phyloP scores from a whole-genome alignment of 2,797 vertebrate genomes.

The Australoheros facetus region DNA sequence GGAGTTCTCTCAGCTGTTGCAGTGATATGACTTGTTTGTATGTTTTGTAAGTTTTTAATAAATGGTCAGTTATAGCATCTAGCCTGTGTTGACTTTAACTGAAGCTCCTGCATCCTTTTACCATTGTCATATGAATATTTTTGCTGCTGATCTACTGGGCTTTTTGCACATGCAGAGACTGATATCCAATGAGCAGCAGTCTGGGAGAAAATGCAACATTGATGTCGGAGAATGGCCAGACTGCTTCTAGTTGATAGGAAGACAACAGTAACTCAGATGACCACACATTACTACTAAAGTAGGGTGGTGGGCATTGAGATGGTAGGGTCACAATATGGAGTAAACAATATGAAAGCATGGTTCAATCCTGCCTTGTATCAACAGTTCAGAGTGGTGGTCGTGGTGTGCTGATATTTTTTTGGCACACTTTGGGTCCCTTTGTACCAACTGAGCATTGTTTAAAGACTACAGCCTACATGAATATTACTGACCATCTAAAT shows the following conservation, averaged over 20 bases:
- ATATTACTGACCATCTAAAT: not conserved
- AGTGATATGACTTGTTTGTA: not conserved
- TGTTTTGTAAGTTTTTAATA: not conserved
- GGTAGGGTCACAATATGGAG: not conserved
- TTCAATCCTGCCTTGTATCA: not conserved
- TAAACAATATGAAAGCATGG: not conserved
- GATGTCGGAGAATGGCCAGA: not conserved
- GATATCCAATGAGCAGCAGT: not conserved
- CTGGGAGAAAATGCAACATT: not conserved
- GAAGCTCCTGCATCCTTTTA: not conserved
- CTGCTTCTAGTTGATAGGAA: not conserved
- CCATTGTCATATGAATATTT: not conserved
- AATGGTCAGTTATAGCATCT: not conserved
- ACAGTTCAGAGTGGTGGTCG: not conserved
- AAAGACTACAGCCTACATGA: not conserved
- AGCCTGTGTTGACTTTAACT: not conserved
- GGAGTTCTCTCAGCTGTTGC: not conserved
- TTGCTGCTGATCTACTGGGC: no score
- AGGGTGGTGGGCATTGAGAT: not conserved
- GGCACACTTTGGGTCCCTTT: no score
- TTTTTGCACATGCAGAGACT: not conserved
- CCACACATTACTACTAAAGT: not conserved
- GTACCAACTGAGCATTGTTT: not conserved
- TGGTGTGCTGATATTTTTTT: no score
- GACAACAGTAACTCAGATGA: not conserved